Evolutionary conservation across 2,888 invertebrate species (phyloP).

Genomic region (Caenorhabditis sulstoni): DNA sequence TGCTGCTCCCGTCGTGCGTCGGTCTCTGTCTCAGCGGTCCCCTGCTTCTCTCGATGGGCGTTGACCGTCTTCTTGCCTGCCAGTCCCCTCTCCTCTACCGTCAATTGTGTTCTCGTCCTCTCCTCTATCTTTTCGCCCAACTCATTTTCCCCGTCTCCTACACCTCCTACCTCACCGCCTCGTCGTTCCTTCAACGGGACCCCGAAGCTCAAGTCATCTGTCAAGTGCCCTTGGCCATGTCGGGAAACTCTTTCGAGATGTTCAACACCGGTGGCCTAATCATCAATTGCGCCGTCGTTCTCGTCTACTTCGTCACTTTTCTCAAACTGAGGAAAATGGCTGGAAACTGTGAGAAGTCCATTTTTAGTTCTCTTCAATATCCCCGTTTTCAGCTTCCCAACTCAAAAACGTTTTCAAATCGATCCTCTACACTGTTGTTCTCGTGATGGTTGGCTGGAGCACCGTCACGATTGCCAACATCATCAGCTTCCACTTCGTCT

Average conservation of each 20-base stretch:
- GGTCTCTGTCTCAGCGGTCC: slow-evolving; percentile 28
- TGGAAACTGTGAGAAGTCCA: slow-evolving; percentile 9
- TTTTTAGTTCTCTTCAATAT: neutral
- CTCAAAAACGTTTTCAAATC: slow-evolving; percentile 40
- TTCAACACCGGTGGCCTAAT: slow-evolving; percentile 22
- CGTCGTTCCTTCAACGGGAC: slow-evolving; percentile 35
- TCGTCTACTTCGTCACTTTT: slow-evolving; percentile 29
- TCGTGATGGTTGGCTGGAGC: slow-evolving; percentile 37
- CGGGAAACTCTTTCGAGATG: slow-evolving; percentile 30
- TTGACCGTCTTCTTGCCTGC: slow-evolving; percentile 27
- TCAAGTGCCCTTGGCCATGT: slow-evolving; percentile 41
- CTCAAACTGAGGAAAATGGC: slow-evolving; percentile 10
- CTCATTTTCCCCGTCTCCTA: slow-evolving; percentile 19
- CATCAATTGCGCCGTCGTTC: slow-evolving; percentile 19
- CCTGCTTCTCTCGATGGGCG: slow-evolving; percentile 36
- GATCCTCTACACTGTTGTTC: slow-evolving; percentile 22
- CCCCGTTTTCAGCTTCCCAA: slow-evolving; percentile 22
- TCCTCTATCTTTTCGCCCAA: slow-evolving; percentile 14
- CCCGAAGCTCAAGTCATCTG: slow-evolving; percentile 11
- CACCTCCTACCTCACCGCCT: slow-evolving; percentile 18
- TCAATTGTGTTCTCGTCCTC: neutral
- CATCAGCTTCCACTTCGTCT: slow-evolving; percentile 17
- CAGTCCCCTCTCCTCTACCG: slow-evolving; percentile 29
- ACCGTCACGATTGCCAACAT: slow-evolving; percentile 25
- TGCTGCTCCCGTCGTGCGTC: slow-evolving; percentile 40